These are phyloP conservation scores for Nomada lathburiana DNA, from an alignment of 2,888 invertebrate genomes.

Conservation along the genomic window DNA sequence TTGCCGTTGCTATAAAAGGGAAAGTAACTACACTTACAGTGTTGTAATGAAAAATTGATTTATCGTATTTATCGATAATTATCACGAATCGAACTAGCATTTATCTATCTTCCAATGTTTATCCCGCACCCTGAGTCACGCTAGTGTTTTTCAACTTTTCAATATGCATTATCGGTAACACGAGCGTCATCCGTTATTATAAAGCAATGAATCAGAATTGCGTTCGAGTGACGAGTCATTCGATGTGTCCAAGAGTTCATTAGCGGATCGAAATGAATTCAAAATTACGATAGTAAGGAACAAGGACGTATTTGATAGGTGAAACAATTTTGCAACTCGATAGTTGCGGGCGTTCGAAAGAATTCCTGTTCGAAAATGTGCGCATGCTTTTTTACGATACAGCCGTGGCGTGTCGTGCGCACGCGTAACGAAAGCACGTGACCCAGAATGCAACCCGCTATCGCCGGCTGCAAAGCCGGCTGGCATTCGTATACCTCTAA, in stretches of 20 bases:
- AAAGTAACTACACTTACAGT: no score
- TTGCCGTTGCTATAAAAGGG: no score
- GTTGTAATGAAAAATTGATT: no score
- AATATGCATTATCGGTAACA: no score
- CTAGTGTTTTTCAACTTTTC: no score
- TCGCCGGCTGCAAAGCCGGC: slow-evolving; percentile 60
- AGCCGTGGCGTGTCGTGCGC: slow-evolving; percentile 34
- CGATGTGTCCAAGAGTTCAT: neutral
- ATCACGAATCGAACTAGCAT: no score
- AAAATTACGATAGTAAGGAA: neutral
- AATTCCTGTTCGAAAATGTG: slow-evolving; percentile 14
- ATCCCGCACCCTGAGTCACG: no score
- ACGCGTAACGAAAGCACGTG: slow-evolving; percentile 73
- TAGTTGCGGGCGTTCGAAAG: neutral
- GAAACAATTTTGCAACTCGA: neutral
- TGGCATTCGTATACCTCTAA: slow-evolving; percentile 14
- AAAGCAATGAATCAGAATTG: neutral
- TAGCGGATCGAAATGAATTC: no score
- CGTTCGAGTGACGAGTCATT: neutral
- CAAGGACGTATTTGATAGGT: neutral
- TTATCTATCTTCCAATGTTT: no score
- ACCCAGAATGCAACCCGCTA: slow-evolving; percentile 77
- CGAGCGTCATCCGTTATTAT: no score
- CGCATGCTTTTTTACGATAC: slow-evolving; percentile 20
- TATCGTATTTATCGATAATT: no score